phyloP scores from a whole-genome alignment of 2,797 vertebrate genomes.

The Protonibea diacanthus region DNA sequence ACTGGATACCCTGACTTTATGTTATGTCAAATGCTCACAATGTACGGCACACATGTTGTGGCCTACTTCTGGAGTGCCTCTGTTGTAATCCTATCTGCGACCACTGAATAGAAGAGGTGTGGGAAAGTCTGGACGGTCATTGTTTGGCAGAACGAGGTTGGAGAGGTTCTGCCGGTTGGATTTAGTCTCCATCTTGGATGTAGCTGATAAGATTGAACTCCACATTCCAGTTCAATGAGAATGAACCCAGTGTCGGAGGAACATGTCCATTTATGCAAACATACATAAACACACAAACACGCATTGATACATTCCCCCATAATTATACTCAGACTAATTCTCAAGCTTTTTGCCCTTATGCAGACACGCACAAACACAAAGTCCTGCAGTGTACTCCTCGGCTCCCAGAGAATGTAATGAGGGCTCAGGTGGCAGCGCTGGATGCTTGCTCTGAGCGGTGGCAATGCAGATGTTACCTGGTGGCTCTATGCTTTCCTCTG shows the following conservation, averaged over 20 bases:
- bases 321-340: constrained; percentile 36
- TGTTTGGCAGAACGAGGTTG: constrained; percentile 45
- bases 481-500: constrained; percentile 45
- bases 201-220: constrained; percentile 51
- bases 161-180: constrained; percentile 39
- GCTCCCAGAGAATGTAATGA: constrained; percentile 36
- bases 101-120: constrained; percentile 69
- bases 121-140: constrained; percentile 72
- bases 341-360: constrained; percentile 10
- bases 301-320: constrained; percentile 33
- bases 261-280: constrained; percentile 22
- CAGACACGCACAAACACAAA: not conserved
- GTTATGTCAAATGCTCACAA: constrained; percentile 37
- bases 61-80: constrained; percentile 76
- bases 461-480: constrained; percentile 80
- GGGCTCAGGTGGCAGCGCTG: constrained; percentile 71
- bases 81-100: constrained; percentile 74
- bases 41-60: constrained; percentile 53
- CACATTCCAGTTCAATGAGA: constrained; percentile 55
- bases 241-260: constrained; percentile 20
- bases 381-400: constrained; percentile 10
- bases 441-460: constrained; percentile 66
- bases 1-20: constrained; percentile 36
- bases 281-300: constrained; percentile 37
- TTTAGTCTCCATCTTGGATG: constrained; percentile 50